A percentile compares a stretch with the other conserved stretches of the same genome.
Conservation (phyloP, 2,113 vertebrate species). For the Ctenodactylus gundi region DNA sequence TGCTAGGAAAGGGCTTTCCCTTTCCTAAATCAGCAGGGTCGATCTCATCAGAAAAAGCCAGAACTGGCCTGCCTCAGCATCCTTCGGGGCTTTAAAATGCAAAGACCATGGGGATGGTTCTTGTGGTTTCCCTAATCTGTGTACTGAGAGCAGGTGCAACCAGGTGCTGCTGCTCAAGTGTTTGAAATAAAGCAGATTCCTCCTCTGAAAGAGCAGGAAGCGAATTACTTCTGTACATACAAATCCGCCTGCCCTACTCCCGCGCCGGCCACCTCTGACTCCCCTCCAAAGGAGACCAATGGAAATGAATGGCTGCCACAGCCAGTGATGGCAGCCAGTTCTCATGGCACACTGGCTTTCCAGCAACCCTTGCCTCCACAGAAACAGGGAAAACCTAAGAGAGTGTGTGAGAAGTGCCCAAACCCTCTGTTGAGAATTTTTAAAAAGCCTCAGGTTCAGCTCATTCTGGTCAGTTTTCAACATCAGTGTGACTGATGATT, state of each 20-base stretch:
- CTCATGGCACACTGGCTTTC: background rate
- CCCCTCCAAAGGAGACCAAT: conserved; percentile 15
- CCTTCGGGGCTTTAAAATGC: conserved; percentile 8
- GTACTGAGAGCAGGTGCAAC: conserved; percentile 3
- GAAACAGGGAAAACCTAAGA: background rate
- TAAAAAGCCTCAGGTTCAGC: background rate
- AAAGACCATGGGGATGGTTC: background rate
- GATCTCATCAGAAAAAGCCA: background rate
- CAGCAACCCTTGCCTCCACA: background rate
- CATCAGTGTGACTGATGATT: background rate
- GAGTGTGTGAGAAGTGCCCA: background rate
- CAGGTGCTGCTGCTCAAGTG: conserved; percentile 23
- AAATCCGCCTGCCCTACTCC: background rate
- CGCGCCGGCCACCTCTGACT: background rate
- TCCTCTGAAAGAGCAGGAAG: background rate
- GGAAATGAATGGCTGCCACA: background rate
- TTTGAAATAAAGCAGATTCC: conserved; percentile 49
- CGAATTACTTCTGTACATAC: background rate
- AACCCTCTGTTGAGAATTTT: background rate
- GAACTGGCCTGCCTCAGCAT: background rate
- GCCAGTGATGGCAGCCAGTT: background rate
- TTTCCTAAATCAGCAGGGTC: background rate
- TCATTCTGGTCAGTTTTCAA: conserved; percentile 19
- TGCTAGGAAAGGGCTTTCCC: background rate
- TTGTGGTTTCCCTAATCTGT: conserved; percentile 60